phyloP scores from a whole-genome alignment of 2,113 vertebrate genomes.

The Amphiprion ocellaris region DNA sequence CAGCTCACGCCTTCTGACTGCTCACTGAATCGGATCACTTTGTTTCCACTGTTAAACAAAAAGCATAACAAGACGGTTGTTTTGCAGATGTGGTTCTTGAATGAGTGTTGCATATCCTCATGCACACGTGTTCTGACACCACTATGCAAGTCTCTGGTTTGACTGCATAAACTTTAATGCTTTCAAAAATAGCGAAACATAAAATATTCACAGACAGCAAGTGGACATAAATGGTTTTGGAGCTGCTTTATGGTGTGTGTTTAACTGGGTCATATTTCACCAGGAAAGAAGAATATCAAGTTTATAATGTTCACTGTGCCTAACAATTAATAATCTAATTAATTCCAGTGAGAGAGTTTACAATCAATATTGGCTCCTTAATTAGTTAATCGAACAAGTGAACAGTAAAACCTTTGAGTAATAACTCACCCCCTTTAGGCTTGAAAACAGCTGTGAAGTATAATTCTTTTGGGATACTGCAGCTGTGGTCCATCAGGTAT shows the following conservation, averaged over 20 bases:
- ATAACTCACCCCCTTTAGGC: not conserved
- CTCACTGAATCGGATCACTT: conserved; percentile 57
- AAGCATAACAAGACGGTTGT: conserved; percentile 4
- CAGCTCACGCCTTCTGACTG: conserved; percentile 58
- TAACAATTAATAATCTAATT: not conserved
- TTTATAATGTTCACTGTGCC: not conserved
- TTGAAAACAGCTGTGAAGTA: not conserved
- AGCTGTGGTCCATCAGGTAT: not conserved
- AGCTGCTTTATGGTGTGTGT: conserved; percentile 1
- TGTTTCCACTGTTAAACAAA: conserved; percentile 52
- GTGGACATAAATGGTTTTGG: conserved; percentile 20
- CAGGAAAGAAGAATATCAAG: not conserved
- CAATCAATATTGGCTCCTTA: not conserved
- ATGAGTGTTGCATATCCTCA: not conserved
- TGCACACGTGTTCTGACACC: not conserved
- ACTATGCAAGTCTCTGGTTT: conserved; percentile 6
- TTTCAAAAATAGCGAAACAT: conserved; percentile 54
- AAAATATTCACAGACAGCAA: conserved; percentile 55
- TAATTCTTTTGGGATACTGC: not conserved
- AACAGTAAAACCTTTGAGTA: no score
- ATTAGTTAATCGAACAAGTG: not conserved
- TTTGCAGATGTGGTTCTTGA: not conserved
- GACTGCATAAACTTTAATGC: conserved; percentile 13
- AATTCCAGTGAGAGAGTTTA: not conserved
- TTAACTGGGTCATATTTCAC: not conserved